Evolutionary conservation across 2,113 vertebrate species (phyloP).

Genomic region (Ophthalmolycus amberensis): DNA sequence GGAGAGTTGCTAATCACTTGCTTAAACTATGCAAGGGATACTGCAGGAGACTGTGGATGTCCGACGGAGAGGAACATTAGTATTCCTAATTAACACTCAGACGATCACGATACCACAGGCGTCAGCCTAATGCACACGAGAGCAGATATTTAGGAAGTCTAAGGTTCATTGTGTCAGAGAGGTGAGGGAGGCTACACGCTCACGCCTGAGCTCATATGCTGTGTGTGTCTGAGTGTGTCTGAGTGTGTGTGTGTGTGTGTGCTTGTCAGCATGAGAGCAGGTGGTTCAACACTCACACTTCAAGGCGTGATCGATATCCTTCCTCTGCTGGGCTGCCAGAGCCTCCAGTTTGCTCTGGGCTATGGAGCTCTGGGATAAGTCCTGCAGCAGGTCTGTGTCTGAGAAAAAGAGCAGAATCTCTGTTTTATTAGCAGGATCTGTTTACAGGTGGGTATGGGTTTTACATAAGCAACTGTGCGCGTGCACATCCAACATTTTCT

Average conservation of each 20-base stretch:
- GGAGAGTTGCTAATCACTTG: slow-evolving; percentile 16
- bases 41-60: slow-evolving; percentile 45
- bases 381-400: slow-evolving; percentile 88
- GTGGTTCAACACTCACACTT: slow-evolving; percentile 85
- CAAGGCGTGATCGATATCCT: slow-evolving; percentile 87
- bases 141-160: slow-evolving; percentile 68
- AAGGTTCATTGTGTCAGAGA: slow-evolving; percentile 50
- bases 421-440: slow-evolving; percentile 5
- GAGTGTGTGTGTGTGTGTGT: slow-evolving; percentile 11
- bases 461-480: not conserved
- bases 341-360: slow-evolving; percentile 84
- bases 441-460: not conserved
- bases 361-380: slow-evolving; percentile 86
- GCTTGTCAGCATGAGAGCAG: slow-evolving; percentile 10
- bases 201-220: slow-evolving; percentile 15
- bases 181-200: slow-evolving; percentile 14
- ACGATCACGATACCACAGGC: slow-evolving; percentile 46
- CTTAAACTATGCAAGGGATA: slow-evolving; percentile 32
- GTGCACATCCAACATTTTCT: not conserved
- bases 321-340: slow-evolving; percentile 85
- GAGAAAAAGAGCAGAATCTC: slow-evolving; percentile 52
- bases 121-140: slow-evolving; percentile 56
- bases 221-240: slow-evolving; percentile 15
- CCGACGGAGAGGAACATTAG: slow-evolving; percentile 50
- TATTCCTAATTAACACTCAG: slow-evolving; percentile 72